Percentiles rank a stretch among this genome's conserved stretches.
Conservation (phyloP, 1,140 invertebrate genomes). For the Plutomurus gul region DNA sequence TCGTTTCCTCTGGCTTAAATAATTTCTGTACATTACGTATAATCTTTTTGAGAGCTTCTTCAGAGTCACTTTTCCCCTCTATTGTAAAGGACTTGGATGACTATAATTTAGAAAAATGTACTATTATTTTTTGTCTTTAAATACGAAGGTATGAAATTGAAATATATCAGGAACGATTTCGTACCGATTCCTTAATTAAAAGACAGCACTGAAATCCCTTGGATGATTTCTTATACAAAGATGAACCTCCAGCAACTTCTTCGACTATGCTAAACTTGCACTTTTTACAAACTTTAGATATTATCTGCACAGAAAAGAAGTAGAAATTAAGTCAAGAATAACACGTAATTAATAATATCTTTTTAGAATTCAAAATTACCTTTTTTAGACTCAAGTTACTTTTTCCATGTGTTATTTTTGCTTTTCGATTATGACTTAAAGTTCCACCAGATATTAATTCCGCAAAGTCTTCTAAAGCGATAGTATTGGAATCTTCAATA, state of each 20-base stretch:
- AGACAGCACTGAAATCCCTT: slow-evolving; percentile 27
- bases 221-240: slow-evolving; percentile 21
- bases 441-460: neutral
- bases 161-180: neutral
- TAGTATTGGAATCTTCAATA: neutral
- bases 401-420: slow-evolving; percentile 11
- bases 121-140: neutral
- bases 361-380: neutral
- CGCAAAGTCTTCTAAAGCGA: slow-evolving; percentile 6
- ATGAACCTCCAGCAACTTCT: neutral
- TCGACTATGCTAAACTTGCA: slow-evolving; percentile 25
- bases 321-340: neutral
- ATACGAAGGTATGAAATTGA: no score
- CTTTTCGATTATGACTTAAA: slow-evolving; percentile 2
- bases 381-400: slow-evolving; percentile 10
- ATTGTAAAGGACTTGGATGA: slow-evolving; percentile 6
- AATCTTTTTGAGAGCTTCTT: slow-evolving; percentile 12
- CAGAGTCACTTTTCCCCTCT: slow-evolving; percentile 26
- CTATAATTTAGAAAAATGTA: neutral
- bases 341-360: neutral
- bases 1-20: slow-evolving; percentile 21
- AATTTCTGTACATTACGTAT: slow-evolving; percentile 14
- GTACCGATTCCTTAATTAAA: slow-evolving; percentile 13
- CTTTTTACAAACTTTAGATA: slow-evolving; percentile 23
- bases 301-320: neutral